Evolutionary conservation across 2,888 invertebrate species (phyloP).

Genomic region (Drosophila trichaetosa): DNA sequence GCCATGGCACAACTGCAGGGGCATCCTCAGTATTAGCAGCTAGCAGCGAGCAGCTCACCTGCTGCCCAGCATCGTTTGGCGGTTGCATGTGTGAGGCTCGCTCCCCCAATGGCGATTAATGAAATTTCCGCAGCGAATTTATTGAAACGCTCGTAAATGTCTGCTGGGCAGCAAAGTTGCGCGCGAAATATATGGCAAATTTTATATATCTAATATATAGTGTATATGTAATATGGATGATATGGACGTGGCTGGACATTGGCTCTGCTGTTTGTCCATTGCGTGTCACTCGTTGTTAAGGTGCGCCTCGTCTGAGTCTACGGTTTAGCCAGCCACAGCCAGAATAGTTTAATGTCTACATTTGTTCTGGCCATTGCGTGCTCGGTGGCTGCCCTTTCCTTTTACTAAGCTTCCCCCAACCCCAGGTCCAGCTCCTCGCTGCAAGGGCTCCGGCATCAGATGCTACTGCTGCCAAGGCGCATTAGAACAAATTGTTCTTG

Average conservation of each 20-base stretch:
- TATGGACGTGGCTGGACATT: constrained; percentile 34
- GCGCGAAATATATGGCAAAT: constrained; percentile 64
- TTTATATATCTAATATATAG: constrained; percentile 60
- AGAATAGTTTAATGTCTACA: constrained; percentile 78
- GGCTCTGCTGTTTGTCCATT: constrained; percentile 63
- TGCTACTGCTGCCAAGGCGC: constrained; percentile 69
- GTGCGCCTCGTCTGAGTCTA: constrained; percentile 35
- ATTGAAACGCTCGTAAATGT: constrained; percentile 66
- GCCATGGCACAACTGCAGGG: constrained; percentile 54
- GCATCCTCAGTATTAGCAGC: constrained; percentile 42
- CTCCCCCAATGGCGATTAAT: constrained; percentile 67
- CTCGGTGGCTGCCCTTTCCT: constrained; percentile 73
- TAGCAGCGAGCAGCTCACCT: constrained; percentile 35
- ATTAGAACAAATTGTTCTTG: constrained; percentile 81
- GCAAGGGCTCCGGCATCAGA: constrained; percentile 22
- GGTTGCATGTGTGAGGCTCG: constrained; percentile 23
- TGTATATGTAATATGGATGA: constrained; percentile 38
- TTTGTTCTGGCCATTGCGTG: constrained; percentile 77
- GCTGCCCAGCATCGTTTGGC: constrained; percentile 21
- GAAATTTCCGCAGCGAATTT: constrained; percentile 71
- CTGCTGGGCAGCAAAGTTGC: constrained; percentile 38
- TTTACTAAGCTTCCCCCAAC: constrained; percentile 34
- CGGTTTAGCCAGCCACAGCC: constrained; percentile 36
- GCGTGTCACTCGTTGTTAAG: constrained; percentile 74
- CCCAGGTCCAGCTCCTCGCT: constrained; percentile 15